Conservation (phyloP, 2,113 vertebrate genomes). For the Rhegmatorhina hoffmannsi region DNA sequence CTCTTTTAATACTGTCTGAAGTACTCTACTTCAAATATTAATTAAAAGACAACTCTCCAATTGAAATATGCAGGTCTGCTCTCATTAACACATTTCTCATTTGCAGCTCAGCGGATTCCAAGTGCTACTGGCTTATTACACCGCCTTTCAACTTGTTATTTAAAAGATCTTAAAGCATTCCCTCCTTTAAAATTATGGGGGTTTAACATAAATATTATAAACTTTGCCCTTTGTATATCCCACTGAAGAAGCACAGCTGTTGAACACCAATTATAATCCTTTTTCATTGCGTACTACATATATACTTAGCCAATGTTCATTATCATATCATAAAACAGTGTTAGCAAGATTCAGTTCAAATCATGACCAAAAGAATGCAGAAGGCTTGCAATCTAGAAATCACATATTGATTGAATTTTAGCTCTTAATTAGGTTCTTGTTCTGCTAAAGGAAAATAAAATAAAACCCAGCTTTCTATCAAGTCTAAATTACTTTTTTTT, state of each 20-base stretch:
- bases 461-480: background rate
- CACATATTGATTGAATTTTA: background rate
- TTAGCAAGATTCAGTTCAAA: background rate
- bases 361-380: background rate
- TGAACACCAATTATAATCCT: background rate
- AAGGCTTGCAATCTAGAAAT: background rate
- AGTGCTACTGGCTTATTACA: background rate
- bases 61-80: background rate
- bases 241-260: background rate
- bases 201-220: background rate
- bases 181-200: background rate
- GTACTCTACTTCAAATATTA: background rate
- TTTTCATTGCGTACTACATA: background rate
- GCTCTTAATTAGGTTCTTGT: conserved; percentile 16
- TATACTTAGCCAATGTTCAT: background rate
- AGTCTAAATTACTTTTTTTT: background rate
- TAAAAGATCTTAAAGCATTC: conserved; percentile 1
- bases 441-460: conserved; percentile 21
- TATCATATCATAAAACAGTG: background rate
- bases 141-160: background rate
- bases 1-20: background rate
- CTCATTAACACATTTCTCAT: background rate
- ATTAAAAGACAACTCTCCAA: conserved; percentile 4
- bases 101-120: background rate
- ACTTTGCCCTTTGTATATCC: conserved; percentile 16